Conservation (phyloP, 2,888 invertebrate genomes). For the Dasysyrphus albostriatus region DNA sequence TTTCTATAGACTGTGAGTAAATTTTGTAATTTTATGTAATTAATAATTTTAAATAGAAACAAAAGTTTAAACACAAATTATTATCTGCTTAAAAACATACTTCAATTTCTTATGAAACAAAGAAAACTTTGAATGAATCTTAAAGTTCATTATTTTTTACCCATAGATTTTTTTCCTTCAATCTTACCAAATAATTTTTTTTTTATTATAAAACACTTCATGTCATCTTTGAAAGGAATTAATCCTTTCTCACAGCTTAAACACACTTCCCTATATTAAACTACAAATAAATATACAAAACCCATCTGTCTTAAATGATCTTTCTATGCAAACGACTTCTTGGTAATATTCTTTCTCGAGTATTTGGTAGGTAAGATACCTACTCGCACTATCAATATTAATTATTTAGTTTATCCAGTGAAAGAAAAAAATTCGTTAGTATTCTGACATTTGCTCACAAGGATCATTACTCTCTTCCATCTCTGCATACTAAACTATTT, state of each 20-base stretch:
- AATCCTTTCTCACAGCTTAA: conserved; percentile 42
- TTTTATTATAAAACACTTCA: conserved; percentile 6
- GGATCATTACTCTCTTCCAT: conserved; percentile 67
- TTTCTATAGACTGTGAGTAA: too few species aligned
- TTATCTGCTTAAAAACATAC: neutral
- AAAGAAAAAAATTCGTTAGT: conserved; percentile 44
- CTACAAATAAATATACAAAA: conserved; percentile 3
- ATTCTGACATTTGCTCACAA: conserved; percentile 48
- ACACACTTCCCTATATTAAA: neutral
- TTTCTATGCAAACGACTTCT: conserved; percentile 69
- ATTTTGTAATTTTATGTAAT: too few species aligned
- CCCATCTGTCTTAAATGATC: conserved; percentile 69
- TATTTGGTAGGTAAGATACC: too few species aligned
- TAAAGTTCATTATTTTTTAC: neutral
- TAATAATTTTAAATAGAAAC: too few species aligned
- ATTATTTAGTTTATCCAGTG: conserved; percentile 60
- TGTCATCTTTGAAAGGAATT: conserved; percentile 26
- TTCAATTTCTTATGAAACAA: neutral
- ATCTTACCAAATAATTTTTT: neutral
- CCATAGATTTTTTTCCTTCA: neutral
- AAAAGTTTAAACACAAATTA: too few species aligned
- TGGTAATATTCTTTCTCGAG: conserved; percentile 6
- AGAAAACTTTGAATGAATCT: neutral
- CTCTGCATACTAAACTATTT: conserved; percentile 37
- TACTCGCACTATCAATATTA: conserved; percentile 73